Base-by-base conservation (phyloP, 2,888 invertebrate genomes). In the Volucella inanis region DNA sequence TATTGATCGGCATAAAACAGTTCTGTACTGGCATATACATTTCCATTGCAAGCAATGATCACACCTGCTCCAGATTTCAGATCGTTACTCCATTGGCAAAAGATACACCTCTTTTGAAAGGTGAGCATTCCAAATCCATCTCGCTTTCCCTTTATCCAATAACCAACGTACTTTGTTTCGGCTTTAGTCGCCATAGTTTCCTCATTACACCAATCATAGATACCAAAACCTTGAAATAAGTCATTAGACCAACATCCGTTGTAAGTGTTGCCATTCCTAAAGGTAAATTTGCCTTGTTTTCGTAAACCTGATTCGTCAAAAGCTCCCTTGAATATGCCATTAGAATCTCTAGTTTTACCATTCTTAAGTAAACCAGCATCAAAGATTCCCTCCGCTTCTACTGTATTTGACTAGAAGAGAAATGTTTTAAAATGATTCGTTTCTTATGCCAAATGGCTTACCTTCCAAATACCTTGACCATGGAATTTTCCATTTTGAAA, bases 401-500 rank as follows among this genome's bases (percentile, higher is more conserved):
- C n/a, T 8, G 8, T 22, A 4, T 14, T 67, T 18, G 84, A 65
- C 84, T 84, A 12, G 0, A 59, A 38, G 4, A 6, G 12, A 0
- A 39, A 2, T 2, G 0, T 2, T 0, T 18, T 2, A 10, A 10
- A 10, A 0, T 11, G 31, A 31, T 31, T 2, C 12, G 31, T 2
- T 10, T 14, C 8, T 22, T 9, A 12, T 15, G 41, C 8, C 0
- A 15, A 15, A 9, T 22, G 1, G 4, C 1, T 15, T 71, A 84
- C 84, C 61, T 76, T 84, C 43, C 47, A 80, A 31, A 55, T n/a
- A 1, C 84, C 84, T 8, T 75, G 15, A 4, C 84, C 84, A 43
- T 84, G 55, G 18, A 71, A 84, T 6, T n/a, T 39, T 0, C 80
- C 80, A 47, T 71, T 71, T 10, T 45, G 0, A 54, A 80, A 84